Evolutionary conservation across 2,113 vertebrate genomes (phyloP).

Genomic region (Zeus faber): DNA sequence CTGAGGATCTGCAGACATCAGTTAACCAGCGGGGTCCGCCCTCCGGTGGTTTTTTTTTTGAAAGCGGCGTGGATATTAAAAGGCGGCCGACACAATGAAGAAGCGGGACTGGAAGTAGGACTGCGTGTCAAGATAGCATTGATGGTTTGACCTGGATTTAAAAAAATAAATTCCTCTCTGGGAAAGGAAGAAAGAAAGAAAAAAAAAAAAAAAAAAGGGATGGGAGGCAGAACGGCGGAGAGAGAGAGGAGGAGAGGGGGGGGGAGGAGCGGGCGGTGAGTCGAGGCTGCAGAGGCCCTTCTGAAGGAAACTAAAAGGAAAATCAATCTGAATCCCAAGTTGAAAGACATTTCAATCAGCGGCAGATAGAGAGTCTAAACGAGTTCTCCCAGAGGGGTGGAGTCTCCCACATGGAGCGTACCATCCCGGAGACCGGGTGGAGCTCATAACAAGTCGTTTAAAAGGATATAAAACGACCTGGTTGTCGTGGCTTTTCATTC

Average conservation of each 20-base stretch:
- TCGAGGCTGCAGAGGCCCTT: conserved; percentile 31
- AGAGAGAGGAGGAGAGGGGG: conserved; percentile 20
- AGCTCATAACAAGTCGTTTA: too few relatives aligned
- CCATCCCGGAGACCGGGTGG: too few relatives aligned
- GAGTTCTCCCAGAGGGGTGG: conserved; percentile 27
- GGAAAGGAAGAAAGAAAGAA: too few relatives aligned
- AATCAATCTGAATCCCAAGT: conserved; percentile 57
- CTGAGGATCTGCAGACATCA: too few relatives aligned
- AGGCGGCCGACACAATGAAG: too few relatives aligned
- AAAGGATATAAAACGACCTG: too few relatives aligned
- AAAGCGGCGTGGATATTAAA: too few relatives aligned
- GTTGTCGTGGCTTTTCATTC: too few relatives aligned
- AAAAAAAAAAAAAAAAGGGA: not conserved
- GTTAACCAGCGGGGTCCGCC: too few relatives aligned
- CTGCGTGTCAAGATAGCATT: conserved; percentile 36
- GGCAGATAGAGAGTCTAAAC: conserved; percentile 24
- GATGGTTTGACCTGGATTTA: conserved; percentile 27
- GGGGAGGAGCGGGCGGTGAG: conserved; percentile 8
- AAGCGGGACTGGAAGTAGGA: not conserved
- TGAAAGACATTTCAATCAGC: conserved; percentile 47
- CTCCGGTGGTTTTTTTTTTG: too few relatives aligned
- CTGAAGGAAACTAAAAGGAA: conserved; percentile 55
- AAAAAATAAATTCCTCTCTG: too few relatives aligned
- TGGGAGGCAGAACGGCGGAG: not conserved
- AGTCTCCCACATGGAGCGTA: too few relatives aligned